Evolutionary conservation across 1,140 invertebrate species (phyloP), one percentile per base, ranked within the genome.

Genomic region (Bombus sylvicola): DNA sequence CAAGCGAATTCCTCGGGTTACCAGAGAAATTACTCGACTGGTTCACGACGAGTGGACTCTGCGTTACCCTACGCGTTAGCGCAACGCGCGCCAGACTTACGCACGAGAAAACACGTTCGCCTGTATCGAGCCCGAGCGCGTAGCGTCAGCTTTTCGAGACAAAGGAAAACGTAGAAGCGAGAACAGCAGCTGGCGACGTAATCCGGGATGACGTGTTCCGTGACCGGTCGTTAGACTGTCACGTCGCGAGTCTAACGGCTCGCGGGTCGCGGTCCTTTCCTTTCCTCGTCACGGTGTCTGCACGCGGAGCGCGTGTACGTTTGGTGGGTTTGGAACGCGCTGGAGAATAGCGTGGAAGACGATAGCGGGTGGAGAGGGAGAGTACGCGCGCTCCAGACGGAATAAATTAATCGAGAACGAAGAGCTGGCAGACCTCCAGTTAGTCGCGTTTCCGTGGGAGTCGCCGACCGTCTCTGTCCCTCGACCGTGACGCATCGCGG

Each of bases 341-440:
- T 18, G 73, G 3, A 39, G 71, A 57, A 53, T 34, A 69, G 28
- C 57, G 31, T 31, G 28, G 37, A 53, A n/a, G 62, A 31, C 28
- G 83, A 13, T 28, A 18, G 57, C 62, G 62, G 47, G 28, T 34
- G 1, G 69, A 18, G 69, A 66, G n/a, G 18, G 25, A 62, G 41
- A 8, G 47, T 53, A 53, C 57, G 69, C 47, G 81, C 66, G 85
- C 37, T 79, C 75, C 75, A 85, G 82, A 87, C 83, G 69, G 81
- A 88, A 87, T 88, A 87, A 88, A 88, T 88, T 87, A 88, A 88
- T 88, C 87, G 87, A 87, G 85, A 74, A 83, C 66, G 85, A 80
- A 77, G 79, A 13, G 72, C 62, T 88, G 87, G 87, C 87, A 78
- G 41, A 77, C n/a, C 69, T 88, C 85, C 87, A 88, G 87, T 87